These are phyloP conservation scores for Aradophagus sp. DNA, from an alignment of 1,140 invertebrate species.

Conservation along the genomic window DNA sequence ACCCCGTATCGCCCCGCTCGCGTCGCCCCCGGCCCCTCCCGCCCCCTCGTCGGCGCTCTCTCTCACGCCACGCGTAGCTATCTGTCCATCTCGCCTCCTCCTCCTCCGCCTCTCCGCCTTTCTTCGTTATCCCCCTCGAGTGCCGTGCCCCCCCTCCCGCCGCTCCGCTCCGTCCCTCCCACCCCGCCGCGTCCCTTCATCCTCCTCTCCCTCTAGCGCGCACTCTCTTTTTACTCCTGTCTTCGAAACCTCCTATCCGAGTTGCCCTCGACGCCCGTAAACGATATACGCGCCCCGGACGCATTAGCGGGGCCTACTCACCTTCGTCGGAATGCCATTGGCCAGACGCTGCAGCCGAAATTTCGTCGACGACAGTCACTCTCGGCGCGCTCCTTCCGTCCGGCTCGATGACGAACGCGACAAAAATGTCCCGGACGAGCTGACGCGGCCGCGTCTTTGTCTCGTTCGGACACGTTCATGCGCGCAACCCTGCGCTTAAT, in stretches of 20 bases:
- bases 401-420: conserved; percentile 3
- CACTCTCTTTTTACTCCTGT: conserved; percentile 48
- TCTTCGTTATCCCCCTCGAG: too few species aligned
- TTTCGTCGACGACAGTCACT: too few species aligned
- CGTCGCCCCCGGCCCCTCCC: conserved; percentile 16
- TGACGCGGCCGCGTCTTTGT: too few species aligned
- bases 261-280: conserved; percentile 31
- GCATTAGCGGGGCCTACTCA: conserved; percentile 15
- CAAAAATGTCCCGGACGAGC: not conserved
- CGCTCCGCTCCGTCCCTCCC: conserved; percentile 10
- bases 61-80: conserved; percentile 19
- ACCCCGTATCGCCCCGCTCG: conserved; percentile 46
- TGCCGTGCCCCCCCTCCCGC: too few species aligned
- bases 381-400: too few species aligned
- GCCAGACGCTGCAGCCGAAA: conserved; percentile 17
- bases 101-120: too few species aligned
- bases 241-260: conserved; percentile 32
- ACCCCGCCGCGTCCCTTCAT: conserved; percentile 3
- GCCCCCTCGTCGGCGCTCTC: conserved; percentile 5
- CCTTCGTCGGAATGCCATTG: conserved; percentile 14
- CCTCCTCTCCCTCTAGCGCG: conserved; percentile 21
- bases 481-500: too few species aligned
- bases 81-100: conserved; percentile 27
- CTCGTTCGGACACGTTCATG: too few species aligned
- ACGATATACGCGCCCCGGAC: conserved; percentile 18